Evolutionary conservation across 1,140 invertebrate species (phyloP).

Genomic region (Apis florea): DNA sequence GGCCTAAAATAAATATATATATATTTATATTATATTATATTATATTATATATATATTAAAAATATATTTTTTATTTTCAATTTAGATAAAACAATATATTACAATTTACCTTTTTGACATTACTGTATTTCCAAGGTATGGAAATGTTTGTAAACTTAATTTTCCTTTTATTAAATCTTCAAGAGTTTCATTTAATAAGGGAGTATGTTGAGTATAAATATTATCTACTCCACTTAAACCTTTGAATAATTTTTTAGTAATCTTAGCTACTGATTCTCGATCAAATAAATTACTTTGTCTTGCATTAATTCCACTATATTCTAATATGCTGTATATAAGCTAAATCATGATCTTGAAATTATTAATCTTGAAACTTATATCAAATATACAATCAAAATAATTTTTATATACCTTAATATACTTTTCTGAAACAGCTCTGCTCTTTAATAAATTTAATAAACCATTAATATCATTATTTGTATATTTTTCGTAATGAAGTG

Average conservation of each 20-base stretch:
- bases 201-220: conserved; percentile 97
- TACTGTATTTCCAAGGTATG: conserved; percentile 85
- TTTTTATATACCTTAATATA: conserved; percentile 77
- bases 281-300: conserved; percentile 92
- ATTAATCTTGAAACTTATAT: neutral
- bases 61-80: neutral
- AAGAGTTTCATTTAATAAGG: conserved; percentile 90
- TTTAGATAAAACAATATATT: too few relatives aligned
- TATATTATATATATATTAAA: neutral
- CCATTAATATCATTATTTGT: conserved; percentile 91
- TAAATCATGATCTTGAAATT: conserved; percentile 67
- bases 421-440: conserved; percentile 83
- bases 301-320: conserved; percentile 90
- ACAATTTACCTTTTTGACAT: conserved; percentile 71
- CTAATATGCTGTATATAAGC: conserved; percentile 87
- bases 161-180: conserved; percentile 95
- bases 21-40: conserved; percentile 20
- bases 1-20: conserved; percentile 80
- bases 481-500: conserved; percentile 94
- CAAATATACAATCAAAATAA: neutral
- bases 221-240: conserved; percentile 97
- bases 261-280: conserved; percentile 92
- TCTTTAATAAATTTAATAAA: conserved; percentile 87
- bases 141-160: conserved; percentile 90
- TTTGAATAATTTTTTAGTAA: conserved; percentile 93